A percentile compares a stretch with the other conserved stretches of the same genome.
phyloP scores from a whole-genome alignment of 2,113 vertebrate species.

The Bucco capensis region DNA sequence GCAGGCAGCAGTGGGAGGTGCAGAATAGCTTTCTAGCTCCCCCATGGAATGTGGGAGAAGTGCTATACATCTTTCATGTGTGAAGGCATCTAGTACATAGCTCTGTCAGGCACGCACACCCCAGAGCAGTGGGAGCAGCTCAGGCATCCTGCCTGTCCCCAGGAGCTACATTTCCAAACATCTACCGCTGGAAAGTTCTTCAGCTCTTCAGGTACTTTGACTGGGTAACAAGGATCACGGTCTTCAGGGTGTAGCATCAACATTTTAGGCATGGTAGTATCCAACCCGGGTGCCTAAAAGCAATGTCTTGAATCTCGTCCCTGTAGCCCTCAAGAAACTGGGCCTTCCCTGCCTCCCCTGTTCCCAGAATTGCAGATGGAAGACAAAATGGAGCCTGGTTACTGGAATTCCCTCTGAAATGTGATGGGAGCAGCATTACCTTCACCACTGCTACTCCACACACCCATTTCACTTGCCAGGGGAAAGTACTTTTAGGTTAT shows the following conservation, averaged over 20 bases:
- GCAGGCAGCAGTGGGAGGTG: not conserved
- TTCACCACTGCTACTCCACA: fast-evolving
- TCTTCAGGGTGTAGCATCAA: not conserved
- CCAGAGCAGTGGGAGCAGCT: not conserved
- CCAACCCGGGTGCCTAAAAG: not conserved
- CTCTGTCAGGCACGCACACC: not conserved
- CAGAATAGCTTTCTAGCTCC: not conserved
- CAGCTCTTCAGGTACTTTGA: too few relatives aligned
- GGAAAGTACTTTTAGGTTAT: not conserved
- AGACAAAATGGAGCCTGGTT: not conserved
- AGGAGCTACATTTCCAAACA: not conserved
- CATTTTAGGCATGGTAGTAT: not conserved
- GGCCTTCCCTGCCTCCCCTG: fast-evolving
- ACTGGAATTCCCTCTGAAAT: not conserved
- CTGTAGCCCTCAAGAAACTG: not conserved
- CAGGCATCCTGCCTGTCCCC: not conserved
- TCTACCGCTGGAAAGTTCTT: not conserved
- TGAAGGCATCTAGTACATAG: not conserved
- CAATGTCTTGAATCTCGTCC: not conserved
- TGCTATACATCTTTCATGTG: not conserved
- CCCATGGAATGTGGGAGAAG: not conserved
- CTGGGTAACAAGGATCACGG: not conserved
- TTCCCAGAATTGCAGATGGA: not conserved
- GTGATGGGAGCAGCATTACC: fast-evolving
- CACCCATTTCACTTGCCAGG: fast-evolving